These are phyloP conservation scores for Pipistrellus pipistrellus DNA, from an alignment of 2,797 vertebrate species.

Conservation along the genomic window DNA sequence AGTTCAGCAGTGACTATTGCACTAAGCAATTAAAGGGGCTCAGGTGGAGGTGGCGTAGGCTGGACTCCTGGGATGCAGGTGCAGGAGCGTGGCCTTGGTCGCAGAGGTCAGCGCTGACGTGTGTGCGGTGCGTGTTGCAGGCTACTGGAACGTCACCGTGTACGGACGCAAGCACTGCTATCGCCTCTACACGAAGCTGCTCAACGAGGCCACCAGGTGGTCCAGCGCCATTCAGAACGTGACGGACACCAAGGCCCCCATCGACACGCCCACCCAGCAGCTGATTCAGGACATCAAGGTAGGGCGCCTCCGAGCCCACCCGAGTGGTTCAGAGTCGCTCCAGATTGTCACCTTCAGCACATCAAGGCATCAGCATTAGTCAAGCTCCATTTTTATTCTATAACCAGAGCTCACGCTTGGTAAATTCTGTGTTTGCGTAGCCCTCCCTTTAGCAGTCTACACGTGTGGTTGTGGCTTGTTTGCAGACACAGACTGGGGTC, in stretches of 20 bases:
- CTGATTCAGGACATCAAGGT: conserved; percentile 99
- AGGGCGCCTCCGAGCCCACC: neutral
- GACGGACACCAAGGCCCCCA: conserved; percentile 96
- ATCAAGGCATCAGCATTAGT: accelerated
- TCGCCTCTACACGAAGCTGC: conserved; percentile 95
- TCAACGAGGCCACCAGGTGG: conserved; percentile 96
- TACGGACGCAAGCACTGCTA: conserved; percentile 97
- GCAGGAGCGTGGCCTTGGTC: accelerated
- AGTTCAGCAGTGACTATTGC: neutral
- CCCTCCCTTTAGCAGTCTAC: neutral
- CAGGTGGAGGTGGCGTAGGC: neutral
- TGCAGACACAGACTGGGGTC: neutral
- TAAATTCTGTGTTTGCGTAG: neutral
- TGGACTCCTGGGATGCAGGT: neutral
- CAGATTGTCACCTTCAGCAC: too few species aligned
- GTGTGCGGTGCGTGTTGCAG: conserved; percentile 82
- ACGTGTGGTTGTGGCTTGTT: neutral
- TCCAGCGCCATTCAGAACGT: conserved; percentile 96
- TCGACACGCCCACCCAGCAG: conserved; percentile 97
- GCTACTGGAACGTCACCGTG: conserved; percentile 96
- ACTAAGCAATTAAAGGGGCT: neutral
- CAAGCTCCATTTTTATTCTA: accelerated
- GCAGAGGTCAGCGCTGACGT: accelerated
- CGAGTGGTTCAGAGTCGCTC: accelerated
- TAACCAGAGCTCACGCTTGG: neutral